These are phyloP conservation scores for Paraescarpia echinospica DNA, from an alignment of 1,140 invertebrate species.

Conservation along the genomic window DNA sequence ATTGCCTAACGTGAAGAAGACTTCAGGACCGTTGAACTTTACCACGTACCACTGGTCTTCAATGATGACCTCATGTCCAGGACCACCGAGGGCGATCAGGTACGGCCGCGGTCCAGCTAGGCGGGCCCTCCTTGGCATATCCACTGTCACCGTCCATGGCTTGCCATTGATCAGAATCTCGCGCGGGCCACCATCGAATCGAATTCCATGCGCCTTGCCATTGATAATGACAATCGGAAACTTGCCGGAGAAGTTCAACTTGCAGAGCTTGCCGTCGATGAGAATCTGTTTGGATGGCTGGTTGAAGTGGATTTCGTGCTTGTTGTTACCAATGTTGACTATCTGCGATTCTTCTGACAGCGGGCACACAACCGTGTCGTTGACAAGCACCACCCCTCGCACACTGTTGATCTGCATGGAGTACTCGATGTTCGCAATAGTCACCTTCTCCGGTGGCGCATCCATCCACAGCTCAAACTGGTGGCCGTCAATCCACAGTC, in stretches of 20 bases:
- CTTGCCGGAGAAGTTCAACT: conserved; percentile 83
- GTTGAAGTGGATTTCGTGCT: conserved; percentile 51
- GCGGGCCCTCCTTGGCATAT: conserved; percentile 74
- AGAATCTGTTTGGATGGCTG: conserved; percentile 65
- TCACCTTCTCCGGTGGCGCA: conserved; percentile 50
- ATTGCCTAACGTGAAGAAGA: conserved; percentile 42
- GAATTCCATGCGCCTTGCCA: conserved; percentile 66
- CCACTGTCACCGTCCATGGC: conserved; percentile 73
- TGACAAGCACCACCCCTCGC: conserved; percentile 50
- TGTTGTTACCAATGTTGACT: conserved; percentile 40
- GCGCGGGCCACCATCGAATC: conserved; percentile 86
- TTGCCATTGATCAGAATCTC: conserved; percentile 85
- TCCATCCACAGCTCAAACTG: conserved; percentile 49
- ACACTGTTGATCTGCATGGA: conserved; percentile 49
- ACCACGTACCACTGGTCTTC: conserved; percentile 65
- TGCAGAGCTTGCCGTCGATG: conserved; percentile 78
- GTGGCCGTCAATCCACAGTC: conserved; percentile 52
- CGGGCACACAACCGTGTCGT: conserved; percentile 47
- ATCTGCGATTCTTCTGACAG: conserved; percentile 46
- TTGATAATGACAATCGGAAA: conserved; percentile 78
- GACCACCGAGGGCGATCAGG: conserved; percentile 84
- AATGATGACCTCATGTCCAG: conserved; percentile 80
- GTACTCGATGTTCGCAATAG: conserved; percentile 39
- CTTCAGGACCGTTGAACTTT: conserved; percentile 49
- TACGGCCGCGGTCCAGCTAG: conserved; percentile 71